Base-by-base conservation (phyloP, 2,797 vertebrate species). In the Pseudochaenichthys georgianus region DNA sequence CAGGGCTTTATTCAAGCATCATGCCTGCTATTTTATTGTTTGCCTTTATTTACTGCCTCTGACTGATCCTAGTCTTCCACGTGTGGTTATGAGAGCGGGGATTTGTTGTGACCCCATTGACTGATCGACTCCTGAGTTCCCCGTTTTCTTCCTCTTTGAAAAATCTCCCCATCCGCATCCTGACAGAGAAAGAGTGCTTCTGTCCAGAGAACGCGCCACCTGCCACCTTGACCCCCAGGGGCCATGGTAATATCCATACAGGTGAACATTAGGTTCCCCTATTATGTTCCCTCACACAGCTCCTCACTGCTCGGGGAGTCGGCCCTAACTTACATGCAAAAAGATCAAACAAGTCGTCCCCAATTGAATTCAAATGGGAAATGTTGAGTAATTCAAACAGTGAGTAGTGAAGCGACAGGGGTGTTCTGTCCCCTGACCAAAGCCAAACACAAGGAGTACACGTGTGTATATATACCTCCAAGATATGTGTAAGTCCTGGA, bases 321-420 rank as follows among this genome's bases (percentile, higher is more conserved):
- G 78, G 82, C 84, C 75, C 86, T 62, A 90, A 92, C 91, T 93
- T 86, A 92, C 90, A 91, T 91, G 93, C 86, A 92, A 89, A 38
- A 90, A 95, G 94, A 95, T 95, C 94, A 95, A 95, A 95, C 93
- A 94, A 93, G 88, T 89, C 81, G 47, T 87, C 83, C 78, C 71
- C 92, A 94, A 92, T 93, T 91, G 90, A 93, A 95, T 94, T 95
- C 88, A 94, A 95, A 95, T 93, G 85, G 91, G 84, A 94, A 93
- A 93, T 93, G 92, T 85, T 42, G 57, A 88, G 89, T 92, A 92
- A 94, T 93, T 95, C 91, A 92, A 92, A 94, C 75, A 80, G 88
- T 78, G 86, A 91, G 91, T 81, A 90, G 88, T 90, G 88, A 88
- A 91, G 89, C 87, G 71, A 90, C 84, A 55, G 85, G 68, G 80